Evolutionary conservation across 2,888 invertebrate species (phyloP), one percentile per base, ranked within the genome.

Genomic region (Eupithecia insigniata): DNA sequence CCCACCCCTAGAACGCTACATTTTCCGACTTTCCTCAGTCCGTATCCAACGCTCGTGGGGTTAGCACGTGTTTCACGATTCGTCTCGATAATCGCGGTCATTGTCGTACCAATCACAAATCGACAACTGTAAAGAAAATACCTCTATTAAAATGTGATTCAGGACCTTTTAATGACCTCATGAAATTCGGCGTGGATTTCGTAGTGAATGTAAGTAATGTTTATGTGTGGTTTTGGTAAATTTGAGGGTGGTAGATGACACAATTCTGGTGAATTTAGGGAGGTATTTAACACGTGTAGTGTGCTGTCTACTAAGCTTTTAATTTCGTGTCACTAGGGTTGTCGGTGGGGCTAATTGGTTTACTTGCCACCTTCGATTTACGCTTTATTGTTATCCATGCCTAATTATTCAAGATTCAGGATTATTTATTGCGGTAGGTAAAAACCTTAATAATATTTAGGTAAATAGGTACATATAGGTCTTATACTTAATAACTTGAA

Each of bases 1-100:
- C 80, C 65, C 88, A 81, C 65, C 90, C 81, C 89, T 90, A 86
- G 70, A 78, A 78, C 84, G 55, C 86, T 88, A 86, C 82, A 88
- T 87, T 89, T 91, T 89, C 87, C 84, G 84, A 86, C 82, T 87
- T 87, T 86, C 80, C 86, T 87, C 91, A 92, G 92, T 92, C 79
- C 79, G 86, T 84, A 84, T 87, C 78, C 83, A 82, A 78, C 86
- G 78, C 78, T 81, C 76, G 81, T 72, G 71, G 71, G 67, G 79
- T 36, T 61, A 72, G 83, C 80, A 78, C 78, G 87, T 81, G 71
- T 74, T 43, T 69, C 22, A 18, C 58, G 10, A 1, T 32, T 26
- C 10, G 4, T 28, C 46, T 34, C 66, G 39, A 55, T 69, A 67
- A 71, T 26, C 66, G 76, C 76, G 78, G 78, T 78, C 34, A 73